Base-by-base conservation (phyloP, 2,888 invertebrate species). In the Dryococelus australis region DNA sequence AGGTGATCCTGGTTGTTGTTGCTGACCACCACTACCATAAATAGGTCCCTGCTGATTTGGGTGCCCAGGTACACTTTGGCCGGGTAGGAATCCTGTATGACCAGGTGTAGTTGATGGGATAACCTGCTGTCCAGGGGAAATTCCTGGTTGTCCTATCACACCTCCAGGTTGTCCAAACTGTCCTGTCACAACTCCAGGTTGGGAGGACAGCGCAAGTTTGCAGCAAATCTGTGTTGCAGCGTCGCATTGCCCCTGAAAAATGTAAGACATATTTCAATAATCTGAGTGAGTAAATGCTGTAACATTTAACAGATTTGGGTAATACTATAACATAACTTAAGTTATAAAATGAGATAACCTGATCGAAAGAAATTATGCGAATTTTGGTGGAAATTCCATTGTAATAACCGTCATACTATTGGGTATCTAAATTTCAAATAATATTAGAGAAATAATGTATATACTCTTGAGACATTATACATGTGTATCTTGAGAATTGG, bases 151-250 rank as follows among this genome's bases (percentile, higher is more conserved):
- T 65, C 20, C 65, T 16, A 65, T 9, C 20, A 65, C 65, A 16
- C 65, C n/a, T 16, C 65, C 65, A 65, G 65, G 65, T 24, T 65
- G 65, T 9, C n/a, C 65, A 24, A 4, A 65, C 65, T 65, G 80
- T 13, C 81, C 47, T 79, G 35, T 81, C 80, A 28, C 43, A 20
- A 43, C 43, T 80, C 86, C 88, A 88, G 84, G 88, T 89, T 87
- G 86, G 90, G 87, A 65, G 2, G 65, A 65, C 8, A 65, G 20
- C 16, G 16, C 65, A 91, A 92, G 88, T 91, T 92, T 87, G 90
- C 93, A 93, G 90, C 93, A 93, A 1, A 92, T 90, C 91, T 86
- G 81, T 84, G 86, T 51, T 26, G 86, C 84, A 65, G 65, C 65
- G 24, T 65, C 65, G 65, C 65, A 65, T n/a, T 65, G 24, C 24